Base-by-base conservation (phyloP, 2,113 vertebrate species). In the Urocynchramus pylzowi region DNA sequence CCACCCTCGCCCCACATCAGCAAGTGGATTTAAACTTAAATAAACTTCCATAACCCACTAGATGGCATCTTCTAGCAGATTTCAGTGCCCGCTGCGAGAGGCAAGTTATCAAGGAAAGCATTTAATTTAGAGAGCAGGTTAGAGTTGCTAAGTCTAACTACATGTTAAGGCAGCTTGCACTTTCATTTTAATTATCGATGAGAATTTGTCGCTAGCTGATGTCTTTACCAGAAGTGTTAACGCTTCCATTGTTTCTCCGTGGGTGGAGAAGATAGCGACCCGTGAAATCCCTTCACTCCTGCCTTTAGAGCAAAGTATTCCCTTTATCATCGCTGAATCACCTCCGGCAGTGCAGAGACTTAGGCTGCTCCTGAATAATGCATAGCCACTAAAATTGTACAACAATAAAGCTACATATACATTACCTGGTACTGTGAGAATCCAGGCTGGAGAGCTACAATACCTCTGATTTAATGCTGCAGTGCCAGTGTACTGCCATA, bases 21-120 rank as follows among this genome's bases (percentile, higher is more conserved):
- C 45, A 10, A 88, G 76, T 30, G 60, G 54, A 41, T 83, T 88
- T 74, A 79, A 94, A 95, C 84, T 92, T 95, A 84, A 94, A 86
- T 75, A 86, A 94, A 96, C 89, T 92, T 91, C 87, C 61, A 65
- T 45, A 88, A 90, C 95, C 98, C 97, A 76, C 97, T 98, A 98
- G 98, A 95, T 98, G 98, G 97, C 97, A 94, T 41, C 89, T 98
- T 97, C 76, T 95, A 93, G 96, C 97, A 97, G 96, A 97, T 78
- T 84, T 96, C 91, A 33, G 76, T 22, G 53, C 84, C 87, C 69
- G 76, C 91, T 89, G 76, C 2, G 37, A 60, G 28, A 74, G 60
- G 35, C 42, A 52, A 78, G 87, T 90, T 35, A 68, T 28, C 70
- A 47, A 68, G 42, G 82, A 87, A 93, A 92, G 70, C 70, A 20